A percentile compares a stretch with the other conserved stretches of the same genome.
phyloP scores from a whole-genome alignment of 2,113 vertebrate genomes.

The Zootoca vivipara region DNA sequence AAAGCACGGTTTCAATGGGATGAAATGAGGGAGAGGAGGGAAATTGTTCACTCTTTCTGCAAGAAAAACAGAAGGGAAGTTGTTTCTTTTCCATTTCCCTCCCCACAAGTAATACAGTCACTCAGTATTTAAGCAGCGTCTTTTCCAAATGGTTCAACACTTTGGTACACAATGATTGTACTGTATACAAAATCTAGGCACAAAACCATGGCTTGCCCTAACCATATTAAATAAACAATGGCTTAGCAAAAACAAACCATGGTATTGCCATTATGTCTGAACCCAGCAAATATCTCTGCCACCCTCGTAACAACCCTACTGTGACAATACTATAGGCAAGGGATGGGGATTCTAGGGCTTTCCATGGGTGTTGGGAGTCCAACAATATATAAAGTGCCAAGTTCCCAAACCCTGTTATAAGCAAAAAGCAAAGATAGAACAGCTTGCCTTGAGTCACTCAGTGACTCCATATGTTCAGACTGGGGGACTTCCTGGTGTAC shows the following conservation, averaged over 20 bases:
- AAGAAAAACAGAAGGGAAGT: slow-evolving; percentile 16
- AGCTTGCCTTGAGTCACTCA: background rate
- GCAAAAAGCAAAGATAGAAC: background rate
- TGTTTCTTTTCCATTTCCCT: background rate
- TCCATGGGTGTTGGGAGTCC: background rate
- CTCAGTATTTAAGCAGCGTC: background rate
- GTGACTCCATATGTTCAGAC: background rate
- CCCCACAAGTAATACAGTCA: background rate
- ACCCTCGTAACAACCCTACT: background rate
- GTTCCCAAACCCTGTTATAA: background rate
- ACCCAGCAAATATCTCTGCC: too few species aligned
- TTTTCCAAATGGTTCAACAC: background rate
- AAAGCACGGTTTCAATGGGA: slow-evolving; percentile 96
- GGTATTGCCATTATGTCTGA: background rate
- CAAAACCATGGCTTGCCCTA: background rate
- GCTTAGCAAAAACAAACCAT: background rate
- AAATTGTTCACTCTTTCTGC: slow-evolving; percentile 93
- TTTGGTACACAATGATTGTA: background rate
- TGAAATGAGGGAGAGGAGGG: slow-evolving; percentile 91
- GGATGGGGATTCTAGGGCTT: background rate
- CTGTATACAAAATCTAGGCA: background rate
- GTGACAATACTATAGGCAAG: background rate
- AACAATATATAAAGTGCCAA: background rate
- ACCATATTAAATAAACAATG: background rate
- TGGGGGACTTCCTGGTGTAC: background rate